phyloP scores from a whole-genome alignment of 2,888 invertebrate species.

The Drosophila suboccidentalis region DNA sequence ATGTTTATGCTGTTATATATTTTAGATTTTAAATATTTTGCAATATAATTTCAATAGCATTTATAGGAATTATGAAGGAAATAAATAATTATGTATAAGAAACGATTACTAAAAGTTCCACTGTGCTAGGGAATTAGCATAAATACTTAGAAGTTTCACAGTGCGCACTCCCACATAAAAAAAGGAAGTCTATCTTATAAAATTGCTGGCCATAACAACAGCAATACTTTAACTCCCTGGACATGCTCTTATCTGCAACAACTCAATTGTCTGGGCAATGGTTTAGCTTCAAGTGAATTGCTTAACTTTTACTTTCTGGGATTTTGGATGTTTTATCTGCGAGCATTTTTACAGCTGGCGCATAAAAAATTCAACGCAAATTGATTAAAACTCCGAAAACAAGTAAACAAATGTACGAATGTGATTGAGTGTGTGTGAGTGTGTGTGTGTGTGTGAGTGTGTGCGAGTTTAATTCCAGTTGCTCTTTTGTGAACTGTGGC shows the following conservation, averaged over 20 bases:
- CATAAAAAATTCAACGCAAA: constrained; percentile 78
- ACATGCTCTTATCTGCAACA: constrained; percentile 20
- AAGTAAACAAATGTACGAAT: constrained; percentile 52
- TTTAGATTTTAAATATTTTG: too few relatives aligned
- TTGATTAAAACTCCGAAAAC: constrained; percentile 73
- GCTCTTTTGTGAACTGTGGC: constrained; percentile 45
- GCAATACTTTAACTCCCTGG: constrained; percentile 2
- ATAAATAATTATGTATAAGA: too few relatives aligned
- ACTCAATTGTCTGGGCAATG: constrained; percentile 50
- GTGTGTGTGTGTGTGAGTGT: constrained; percentile 35
- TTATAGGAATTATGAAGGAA: neutral
- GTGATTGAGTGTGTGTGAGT: constrained; percentile 20
- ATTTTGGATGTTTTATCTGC: constrained; percentile 61
- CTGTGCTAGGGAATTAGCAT: neutral
- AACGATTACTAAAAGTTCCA: neutral
- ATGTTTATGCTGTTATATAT: too few relatives aligned
- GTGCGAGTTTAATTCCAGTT: constrained; percentile 63
- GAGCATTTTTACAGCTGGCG: constrained; percentile 65
- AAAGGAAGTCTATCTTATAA: neutral
- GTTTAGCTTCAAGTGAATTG: constrained; percentile 29
- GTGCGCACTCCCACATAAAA: neutral
- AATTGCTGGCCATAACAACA: neutral
- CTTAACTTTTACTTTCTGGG: constrained; percentile 55
- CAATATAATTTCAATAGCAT: neutral
- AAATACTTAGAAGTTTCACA: neutral